Evolutionary conservation across 2,888 invertebrate species (phyloP).

Genomic region (Campaea margaritaria): DNA sequence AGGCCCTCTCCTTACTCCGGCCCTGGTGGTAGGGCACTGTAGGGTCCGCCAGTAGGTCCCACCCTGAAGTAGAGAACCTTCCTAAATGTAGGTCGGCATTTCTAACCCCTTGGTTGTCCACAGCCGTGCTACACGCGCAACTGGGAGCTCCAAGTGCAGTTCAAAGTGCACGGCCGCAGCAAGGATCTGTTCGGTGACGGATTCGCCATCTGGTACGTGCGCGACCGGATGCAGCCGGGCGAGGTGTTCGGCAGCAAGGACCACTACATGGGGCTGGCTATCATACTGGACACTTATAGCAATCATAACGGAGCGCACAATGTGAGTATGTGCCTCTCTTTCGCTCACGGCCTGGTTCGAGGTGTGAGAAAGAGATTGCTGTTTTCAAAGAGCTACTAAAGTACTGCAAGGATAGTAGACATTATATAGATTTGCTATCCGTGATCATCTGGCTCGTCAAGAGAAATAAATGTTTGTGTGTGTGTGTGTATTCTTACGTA

Average conservation of each 20-base stretch:
- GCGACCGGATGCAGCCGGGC: constrained; percentile 91
- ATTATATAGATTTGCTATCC: no score
- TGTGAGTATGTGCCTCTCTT: constrained; percentile 86
- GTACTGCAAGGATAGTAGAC: no score
- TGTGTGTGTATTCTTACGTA: no score
- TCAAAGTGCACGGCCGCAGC: constrained; percentile 98
- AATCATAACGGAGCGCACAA: constrained; percentile 99
- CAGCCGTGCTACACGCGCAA: constrained; percentile 94
- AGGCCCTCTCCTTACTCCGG: no score
- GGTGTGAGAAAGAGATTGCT: background rate
- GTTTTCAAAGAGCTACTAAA: constrained; percentile 58
- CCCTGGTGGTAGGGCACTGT: no score
- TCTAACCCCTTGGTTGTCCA: constrained; percentile 33
- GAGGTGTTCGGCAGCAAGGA: constrained; percentile 98
- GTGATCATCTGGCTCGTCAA: no score
- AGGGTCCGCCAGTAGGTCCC: no score
- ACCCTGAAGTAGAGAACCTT: no score
- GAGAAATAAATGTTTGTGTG: no score
- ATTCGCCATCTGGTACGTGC: constrained; percentile 96
- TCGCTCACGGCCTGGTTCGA: background rate
- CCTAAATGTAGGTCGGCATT: no score
- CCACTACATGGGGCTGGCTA: constrained; percentile 94
- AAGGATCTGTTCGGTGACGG: constrained; percentile 99
- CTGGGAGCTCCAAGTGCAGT: constrained; percentile 98
- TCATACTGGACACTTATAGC: constrained; percentile 99